phyloP scores from a whole-genome alignment of 1,140 invertebrate genomes.

The Plodia interpunctella region DNA sequence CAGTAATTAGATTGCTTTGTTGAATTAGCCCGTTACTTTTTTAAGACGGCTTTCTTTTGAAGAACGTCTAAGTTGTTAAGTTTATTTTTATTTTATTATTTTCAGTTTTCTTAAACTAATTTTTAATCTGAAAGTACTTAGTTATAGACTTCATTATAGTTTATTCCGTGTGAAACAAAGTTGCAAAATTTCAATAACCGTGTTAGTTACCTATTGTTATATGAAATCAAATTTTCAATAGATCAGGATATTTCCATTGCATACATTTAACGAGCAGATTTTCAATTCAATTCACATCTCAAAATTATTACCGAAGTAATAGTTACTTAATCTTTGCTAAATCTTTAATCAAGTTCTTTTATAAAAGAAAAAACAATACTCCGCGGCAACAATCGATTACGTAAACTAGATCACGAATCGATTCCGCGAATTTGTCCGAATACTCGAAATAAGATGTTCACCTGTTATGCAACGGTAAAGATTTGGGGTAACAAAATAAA shows the following conservation, averaged over 20 bases:
- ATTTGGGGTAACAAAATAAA: background rate
- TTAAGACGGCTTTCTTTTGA: background rate
- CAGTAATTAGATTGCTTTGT: slow-evolving; percentile 16
- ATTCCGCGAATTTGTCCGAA: slow-evolving; percentile 6
- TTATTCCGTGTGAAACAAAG: no score
- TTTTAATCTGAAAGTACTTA: no score
- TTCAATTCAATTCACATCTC: background rate
- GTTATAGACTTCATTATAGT: no score
- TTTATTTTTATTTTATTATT: no score
- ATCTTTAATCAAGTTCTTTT: slow-evolving; percentile 1
- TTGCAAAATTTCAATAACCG: no score
- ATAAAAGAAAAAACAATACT: background rate
- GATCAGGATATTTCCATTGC: no score
- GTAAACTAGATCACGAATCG: slow-evolving; percentile 4
- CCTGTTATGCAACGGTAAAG: slow-evolving; percentile 1
- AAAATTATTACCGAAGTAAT: background rate
- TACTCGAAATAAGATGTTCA: slow-evolving; percentile 1
- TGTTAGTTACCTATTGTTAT: no score
- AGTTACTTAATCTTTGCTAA: slow-evolving; percentile 1
- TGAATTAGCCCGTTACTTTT: background rate
- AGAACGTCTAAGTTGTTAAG: no score
- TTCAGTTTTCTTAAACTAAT: no score
- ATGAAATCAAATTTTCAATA: no score
- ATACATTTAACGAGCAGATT: no score
- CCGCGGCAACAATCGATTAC: background rate